A percentile compares a stretch with the other conserved stretches of the same genome.
Conservation (phyloP, 1,140 invertebrate species). For the Zaprionus ornatus region DNA sequence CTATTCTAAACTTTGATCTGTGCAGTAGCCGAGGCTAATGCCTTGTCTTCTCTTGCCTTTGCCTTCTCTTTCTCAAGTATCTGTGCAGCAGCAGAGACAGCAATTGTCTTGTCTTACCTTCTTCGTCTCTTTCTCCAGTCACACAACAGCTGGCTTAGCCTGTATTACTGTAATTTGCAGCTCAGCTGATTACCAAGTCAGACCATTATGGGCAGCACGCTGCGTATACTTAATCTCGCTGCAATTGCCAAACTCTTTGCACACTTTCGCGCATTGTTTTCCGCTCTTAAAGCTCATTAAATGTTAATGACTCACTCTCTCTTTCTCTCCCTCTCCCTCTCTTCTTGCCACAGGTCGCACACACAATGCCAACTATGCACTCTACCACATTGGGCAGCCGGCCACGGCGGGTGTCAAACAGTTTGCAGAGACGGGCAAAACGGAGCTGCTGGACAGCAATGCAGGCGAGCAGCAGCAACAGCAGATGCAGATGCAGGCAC, state of each 20-base stretch:
- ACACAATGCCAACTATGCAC: conserved; percentile 90
- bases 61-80: background rate
- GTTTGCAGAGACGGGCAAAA: conserved; percentile 92
- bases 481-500: conserved; percentile 61
- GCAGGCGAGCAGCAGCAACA: conserved; percentile 84
- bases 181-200: background rate
- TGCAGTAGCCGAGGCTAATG: background rate
- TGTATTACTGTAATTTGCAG: no score
- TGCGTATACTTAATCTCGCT: conserved; percentile 36
- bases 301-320: conserved; percentile 58
- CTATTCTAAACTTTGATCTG: background rate
- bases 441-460: conserved; percentile 88
- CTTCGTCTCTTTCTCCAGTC: no score
- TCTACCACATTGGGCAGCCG: conserved; percentile 91
- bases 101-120: no score
- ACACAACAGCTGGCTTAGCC: no score
- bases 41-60: background rate
- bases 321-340: conserved; percentile 16
- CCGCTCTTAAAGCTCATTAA: conserved; percentile 56
- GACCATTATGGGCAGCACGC: background rate
- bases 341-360: conserved; percentile 88
- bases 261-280: conserved; percentile 62
- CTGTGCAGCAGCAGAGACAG: no score
- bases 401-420: conserved; percentile 90
- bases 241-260: conserved; percentile 64